Percentiles rank a stretch among this genome's conserved stretches.
phyloP scores from a whole-genome alignment of 2,888 invertebrate species.

The Philhelius pedissequus region DNA sequence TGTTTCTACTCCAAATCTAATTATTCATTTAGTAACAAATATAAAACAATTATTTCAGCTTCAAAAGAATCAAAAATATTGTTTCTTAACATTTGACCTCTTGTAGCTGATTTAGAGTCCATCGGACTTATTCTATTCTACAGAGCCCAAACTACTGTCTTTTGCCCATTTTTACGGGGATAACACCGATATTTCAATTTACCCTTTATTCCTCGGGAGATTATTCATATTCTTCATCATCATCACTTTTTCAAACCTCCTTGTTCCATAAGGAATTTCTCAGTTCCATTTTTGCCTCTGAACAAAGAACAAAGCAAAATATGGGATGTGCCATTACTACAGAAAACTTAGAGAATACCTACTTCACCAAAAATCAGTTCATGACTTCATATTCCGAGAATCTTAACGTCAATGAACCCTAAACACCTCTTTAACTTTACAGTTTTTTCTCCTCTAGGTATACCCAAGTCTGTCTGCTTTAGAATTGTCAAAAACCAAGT shows the following conservation, averaged over 20 bases:
- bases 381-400: background rate
- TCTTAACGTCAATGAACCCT: background rate
- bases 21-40: too few species aligned
- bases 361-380: background rate
- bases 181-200: too few species aligned
- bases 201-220: too few species aligned
- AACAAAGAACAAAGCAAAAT: background rate
- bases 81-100: too few species aligned
- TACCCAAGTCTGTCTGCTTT: constrained; percentile 1
- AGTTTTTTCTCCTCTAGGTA: background rate
- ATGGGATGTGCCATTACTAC: background rate
- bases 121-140: too few species aligned
- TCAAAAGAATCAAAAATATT: too few species aligned
- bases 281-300: background rate
- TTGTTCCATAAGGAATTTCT: background rate
- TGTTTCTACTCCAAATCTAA: too few species aligned
- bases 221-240: background rate
- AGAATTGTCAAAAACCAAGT: constrained; percentile 14
- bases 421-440: background rate
- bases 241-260: background rate
- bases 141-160: too few species aligned
- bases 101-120: too few species aligned
- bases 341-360: background rate
- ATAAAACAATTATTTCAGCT: too few species aligned
- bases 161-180: too few species aligned